These are phyloP conservation scores for Diploscapter pachys DNA, from an alignment of 1,140 invertebrate species.

Conservation along the genomic window DNA sequence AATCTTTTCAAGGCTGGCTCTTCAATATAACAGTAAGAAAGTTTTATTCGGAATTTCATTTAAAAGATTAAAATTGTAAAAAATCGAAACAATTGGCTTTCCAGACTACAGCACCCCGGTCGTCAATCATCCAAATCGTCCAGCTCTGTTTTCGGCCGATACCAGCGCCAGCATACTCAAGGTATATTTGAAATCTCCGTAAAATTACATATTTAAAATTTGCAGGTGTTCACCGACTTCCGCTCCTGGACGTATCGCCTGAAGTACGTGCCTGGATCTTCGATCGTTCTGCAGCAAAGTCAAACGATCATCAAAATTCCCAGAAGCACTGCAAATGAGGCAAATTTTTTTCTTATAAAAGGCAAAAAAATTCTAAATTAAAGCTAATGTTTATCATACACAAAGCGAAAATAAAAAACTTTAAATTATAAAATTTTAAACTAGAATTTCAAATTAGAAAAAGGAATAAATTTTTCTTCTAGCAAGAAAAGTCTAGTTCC, in stretches of 20 bases:
- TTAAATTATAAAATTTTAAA: not conserved
- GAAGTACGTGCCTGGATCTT: slow-evolving; percentile 16
- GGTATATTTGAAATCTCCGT: not conserved
- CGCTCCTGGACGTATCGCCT: slow-evolving; percentile 26
- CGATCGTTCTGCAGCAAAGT: slow-evolving; percentile 5
- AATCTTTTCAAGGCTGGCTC: slow-evolving; percentile 19
- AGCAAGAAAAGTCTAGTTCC: not conserved
- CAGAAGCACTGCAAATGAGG: not conserved
- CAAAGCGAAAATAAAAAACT: not conserved
- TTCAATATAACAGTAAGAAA: slow-evolving; percentile 16
- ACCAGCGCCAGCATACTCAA: slow-evolving; percentile 3
- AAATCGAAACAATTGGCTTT: not conserved
- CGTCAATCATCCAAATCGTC: slow-evolving; percentile 6
- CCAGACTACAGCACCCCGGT: slow-evolving; percentile 18
- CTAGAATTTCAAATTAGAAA: too few species aligned
- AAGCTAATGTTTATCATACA: not conserved
- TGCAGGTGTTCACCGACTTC: slow-evolving; percentile 32
- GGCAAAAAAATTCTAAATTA: not conserved
- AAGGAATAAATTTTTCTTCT: too few species aligned
- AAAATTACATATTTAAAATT: not conserved
- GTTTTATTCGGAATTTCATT: not conserved
- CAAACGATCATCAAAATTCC: slow-evolving; percentile 20
- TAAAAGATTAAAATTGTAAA: not conserved
- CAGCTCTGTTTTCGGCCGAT: slow-evolving; percentile 1
- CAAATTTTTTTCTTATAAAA: not conserved